Conservation (phyloP, 2,113 vertebrate species). For the Myiopsitta monachus region DNA sequence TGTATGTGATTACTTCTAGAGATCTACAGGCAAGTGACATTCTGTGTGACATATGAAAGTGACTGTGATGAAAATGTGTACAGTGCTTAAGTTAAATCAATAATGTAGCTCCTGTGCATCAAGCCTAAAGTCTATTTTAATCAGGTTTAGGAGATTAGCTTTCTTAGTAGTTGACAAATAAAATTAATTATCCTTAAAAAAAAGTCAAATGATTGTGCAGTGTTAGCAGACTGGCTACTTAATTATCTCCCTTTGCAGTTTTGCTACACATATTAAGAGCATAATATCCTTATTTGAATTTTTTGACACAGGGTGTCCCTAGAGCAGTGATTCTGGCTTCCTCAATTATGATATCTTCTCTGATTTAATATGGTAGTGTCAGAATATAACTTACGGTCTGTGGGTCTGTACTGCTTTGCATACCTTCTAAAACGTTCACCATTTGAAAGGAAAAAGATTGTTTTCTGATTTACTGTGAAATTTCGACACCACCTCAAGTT, state of each 20-base stretch:
- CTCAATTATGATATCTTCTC: background rate
- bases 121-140: background rate
- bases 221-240: background rate
- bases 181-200: background rate
- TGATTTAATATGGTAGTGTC: conserved; percentile 3
- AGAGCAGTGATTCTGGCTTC: background rate
- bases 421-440: background rate
- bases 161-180: background rate
- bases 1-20: background rate
- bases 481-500: background rate
- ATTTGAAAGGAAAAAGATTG: background rate
- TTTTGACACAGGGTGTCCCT: background rate
- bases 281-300: background rate
- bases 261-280: background rate
- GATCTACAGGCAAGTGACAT: background rate
- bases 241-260: background rate
- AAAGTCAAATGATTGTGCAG: background rate
- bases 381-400: background rate
- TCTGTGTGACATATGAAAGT: background rate
- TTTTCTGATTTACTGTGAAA: background rate
- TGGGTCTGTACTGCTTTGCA: background rate
- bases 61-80: background rate
- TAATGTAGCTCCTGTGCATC: background rate
- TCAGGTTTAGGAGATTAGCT: background rate
- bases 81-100: background rate